Evolutionary conservation across 2,888 invertebrate genomes (phyloP).

Genomic region (Blastobasis lacticolella): DNA sequence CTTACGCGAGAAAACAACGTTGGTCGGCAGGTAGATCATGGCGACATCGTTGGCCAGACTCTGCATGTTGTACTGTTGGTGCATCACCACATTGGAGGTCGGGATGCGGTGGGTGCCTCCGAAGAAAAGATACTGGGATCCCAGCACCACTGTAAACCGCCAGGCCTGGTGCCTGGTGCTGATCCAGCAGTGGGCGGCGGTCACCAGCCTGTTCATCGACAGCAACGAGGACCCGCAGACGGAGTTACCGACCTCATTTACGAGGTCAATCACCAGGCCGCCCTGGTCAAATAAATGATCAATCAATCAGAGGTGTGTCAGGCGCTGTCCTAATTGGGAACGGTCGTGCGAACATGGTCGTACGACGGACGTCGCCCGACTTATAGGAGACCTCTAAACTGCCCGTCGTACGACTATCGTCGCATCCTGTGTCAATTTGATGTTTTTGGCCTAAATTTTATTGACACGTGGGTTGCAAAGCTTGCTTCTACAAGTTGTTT

Average conservation of each 20-base stretch:
- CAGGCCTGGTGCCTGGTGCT: slow-evolving; percentile 18
- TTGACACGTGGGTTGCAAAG: too few relatives aligned
- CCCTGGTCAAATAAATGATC: slow-evolving; percentile 11
- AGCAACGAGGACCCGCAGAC: slow-evolving; percentile 24
- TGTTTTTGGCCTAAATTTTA: too few relatives aligned
- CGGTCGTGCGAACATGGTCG: too few relatives aligned
- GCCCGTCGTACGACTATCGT: too few relatives aligned
- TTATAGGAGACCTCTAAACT: too few relatives aligned
- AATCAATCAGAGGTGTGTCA: too few relatives aligned
- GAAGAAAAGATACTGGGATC: slow-evolving; percentile 23
- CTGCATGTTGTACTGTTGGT: slow-evolving; percentile 18
- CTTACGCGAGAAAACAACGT: slow-evolving; percentile 15
- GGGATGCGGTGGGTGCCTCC: slow-evolving; percentile 21
- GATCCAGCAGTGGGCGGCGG: slow-evolving; percentile 29
- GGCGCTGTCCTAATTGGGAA: too few relatives aligned
- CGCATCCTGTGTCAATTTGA: too few relatives aligned
- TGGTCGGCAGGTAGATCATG: slow-evolving; percentile 19
- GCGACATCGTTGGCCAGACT: slow-evolving; percentile 21
- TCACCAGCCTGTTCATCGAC: slow-evolving; percentile 18
- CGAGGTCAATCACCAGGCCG: slow-evolving; percentile 22
- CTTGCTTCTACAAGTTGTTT: too few relatives aligned
- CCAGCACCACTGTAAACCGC: slow-evolving; percentile 22
- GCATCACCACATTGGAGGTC: slow-evolving; percentile 17
- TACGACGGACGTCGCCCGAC: too few relatives aligned
- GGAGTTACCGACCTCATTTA: slow-evolving; percentile 13